Percentiles rank a stretch among this genome's conserved stretches.
Conservation (phyloP, 2,113 vertebrate genomes). For the Pelodiscus sinensis region DNA sequence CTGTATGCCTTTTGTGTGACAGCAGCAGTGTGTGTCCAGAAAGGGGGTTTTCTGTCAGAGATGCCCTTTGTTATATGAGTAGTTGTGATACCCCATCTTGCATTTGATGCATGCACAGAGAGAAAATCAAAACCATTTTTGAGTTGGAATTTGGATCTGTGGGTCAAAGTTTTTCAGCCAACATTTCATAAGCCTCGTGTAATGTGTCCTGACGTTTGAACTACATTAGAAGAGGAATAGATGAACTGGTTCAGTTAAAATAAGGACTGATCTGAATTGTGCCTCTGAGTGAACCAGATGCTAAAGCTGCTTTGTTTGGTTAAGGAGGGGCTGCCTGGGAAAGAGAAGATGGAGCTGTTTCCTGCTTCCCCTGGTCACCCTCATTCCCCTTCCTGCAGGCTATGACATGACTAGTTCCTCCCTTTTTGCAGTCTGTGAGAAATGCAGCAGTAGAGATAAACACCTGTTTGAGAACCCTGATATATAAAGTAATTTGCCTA, state of each 20-base stretch:
- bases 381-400: neutral
- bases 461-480: neutral
- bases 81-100: neutral
- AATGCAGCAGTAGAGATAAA: neutral
- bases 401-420: slow-evolving; percentile 16
- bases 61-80: neutral
- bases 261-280: neutral
- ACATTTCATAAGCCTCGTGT: neutral
- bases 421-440: neutral
- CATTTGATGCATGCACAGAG: neutral
- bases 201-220: neutral
- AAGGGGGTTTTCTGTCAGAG: neutral
- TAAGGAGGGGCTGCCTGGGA: neutral
- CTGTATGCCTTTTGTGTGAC: neutral
- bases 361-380: neutral
- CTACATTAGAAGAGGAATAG: neutral
- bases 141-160: fast-evolving
- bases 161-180: neutral
- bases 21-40: neutral
- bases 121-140: neutral
- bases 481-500: neutral
- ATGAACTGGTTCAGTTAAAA: neutral
- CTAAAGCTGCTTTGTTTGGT: neutral
- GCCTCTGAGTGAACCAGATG: neutral
- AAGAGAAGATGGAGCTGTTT: neutral